These are phyloP conservation scores for Indri indri DNA, from an alignment of 2,113 vertebrate species.

Conservation along the genomic window DNA sequence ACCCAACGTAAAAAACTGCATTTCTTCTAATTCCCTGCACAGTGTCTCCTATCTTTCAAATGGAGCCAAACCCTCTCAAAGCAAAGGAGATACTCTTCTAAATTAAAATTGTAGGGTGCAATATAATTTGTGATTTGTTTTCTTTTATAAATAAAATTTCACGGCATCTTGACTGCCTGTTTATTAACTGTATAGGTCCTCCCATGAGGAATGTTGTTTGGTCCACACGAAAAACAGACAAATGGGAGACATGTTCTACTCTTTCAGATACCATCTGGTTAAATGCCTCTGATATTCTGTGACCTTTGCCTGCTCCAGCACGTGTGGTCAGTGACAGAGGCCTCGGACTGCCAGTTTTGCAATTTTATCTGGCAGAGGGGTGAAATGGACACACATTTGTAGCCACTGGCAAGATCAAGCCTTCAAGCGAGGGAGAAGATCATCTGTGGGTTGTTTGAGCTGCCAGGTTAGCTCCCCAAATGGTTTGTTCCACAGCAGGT, in stretches of 20 bases:
- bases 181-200: background rate
- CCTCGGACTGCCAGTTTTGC: constrained; percentile 17
- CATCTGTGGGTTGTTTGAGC: constrained; percentile 75
- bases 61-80: background rate
- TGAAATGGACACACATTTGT: constrained; percentile 66
- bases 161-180: background rate
- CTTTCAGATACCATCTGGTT: background rate
- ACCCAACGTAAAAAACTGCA: background rate
- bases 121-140: background rate
- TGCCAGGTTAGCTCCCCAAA: constrained; percentile 70
- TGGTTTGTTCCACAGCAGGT: constrained; percentile 62
- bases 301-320: constrained; percentile 51
- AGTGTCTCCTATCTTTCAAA: background rate
- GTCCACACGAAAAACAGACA: background rate
- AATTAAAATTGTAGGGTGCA: constrained; percentile 3
- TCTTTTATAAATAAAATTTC: background rate
- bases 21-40: background rate
- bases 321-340: constrained; percentile 47
- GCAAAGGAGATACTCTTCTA: background rate
- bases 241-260: background rate
- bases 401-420: constrained; percentile 76
- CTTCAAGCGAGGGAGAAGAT: constrained; percentile 74
- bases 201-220: background rate
- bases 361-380: constrained; percentile 61
- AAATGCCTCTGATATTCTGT: background rate